Conservation (phyloP, 2,113 vertebrate species). For the Cygnus buccinator region DNA sequence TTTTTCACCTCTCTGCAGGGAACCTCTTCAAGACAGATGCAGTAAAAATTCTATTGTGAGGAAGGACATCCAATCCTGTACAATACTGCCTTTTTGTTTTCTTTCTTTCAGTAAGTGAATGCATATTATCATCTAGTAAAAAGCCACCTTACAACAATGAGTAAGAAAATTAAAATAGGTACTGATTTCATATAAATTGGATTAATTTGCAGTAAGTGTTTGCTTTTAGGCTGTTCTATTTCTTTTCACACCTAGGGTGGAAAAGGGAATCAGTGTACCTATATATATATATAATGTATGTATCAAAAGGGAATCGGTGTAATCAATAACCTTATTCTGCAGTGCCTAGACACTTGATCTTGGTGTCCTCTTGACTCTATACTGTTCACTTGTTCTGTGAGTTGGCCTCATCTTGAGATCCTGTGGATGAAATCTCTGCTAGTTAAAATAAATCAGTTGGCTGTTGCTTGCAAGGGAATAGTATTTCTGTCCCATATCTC, state of each 20-base stretch:
- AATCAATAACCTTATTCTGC: background rate
- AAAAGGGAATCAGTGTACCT: background rate
- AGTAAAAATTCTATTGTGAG: background rate
- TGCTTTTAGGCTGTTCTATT: background rate
- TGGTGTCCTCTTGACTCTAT: background rate
- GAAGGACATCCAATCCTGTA: background rate
- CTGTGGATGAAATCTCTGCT: background rate
- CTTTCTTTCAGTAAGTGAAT: background rate
- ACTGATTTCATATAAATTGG: background rate
- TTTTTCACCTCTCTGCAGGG: background rate
- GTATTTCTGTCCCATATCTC: background rate
- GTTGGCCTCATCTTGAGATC: background rate
- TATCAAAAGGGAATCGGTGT: background rate
- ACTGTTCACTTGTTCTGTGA: background rate
- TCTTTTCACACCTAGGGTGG: background rate
- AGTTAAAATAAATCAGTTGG: background rate
- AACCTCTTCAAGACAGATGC: background rate
- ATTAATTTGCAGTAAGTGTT: background rate
- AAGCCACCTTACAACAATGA: background rate
- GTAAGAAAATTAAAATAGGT: background rate
- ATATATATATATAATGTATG: too few relatives aligned
- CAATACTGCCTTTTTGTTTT: background rate
- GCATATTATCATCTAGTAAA: background rate
- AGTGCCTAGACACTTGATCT: background rate
- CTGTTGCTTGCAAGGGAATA: background rate